phyloP scores from a whole-genome alignment of 2,888 invertebrate species.

The Ferdinandea cuprea region DNA sequence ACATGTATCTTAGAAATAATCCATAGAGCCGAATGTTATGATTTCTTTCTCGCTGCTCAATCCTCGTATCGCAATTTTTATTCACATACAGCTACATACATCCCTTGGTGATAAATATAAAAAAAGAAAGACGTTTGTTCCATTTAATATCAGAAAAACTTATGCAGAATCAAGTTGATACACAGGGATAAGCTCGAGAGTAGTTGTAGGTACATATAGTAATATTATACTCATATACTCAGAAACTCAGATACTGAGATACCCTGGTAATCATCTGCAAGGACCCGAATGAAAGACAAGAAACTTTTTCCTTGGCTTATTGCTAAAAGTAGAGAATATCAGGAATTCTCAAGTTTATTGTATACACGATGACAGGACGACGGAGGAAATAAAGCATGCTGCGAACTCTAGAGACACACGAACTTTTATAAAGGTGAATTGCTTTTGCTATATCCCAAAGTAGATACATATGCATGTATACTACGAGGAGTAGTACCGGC shows the following conservation, averaged over 20 bases:
- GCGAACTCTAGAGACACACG: constrained; percentile 49
- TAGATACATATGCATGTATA: constrained; percentile 9
- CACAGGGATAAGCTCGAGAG: constrained; percentile 50
- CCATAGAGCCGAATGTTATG: constrained; percentile 71
- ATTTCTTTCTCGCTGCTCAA: constrained; percentile 54
- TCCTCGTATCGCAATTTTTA: constrained; percentile 54
- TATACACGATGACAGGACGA: constrained; percentile 32
- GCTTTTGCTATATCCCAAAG: constrained; percentile 45
- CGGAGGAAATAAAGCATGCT: constrained; percentile 36
- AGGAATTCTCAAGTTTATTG: constrained; percentile 71
- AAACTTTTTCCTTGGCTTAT: constrained; percentile 61
- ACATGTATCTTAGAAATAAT: constrained; percentile 68
- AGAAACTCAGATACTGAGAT: not conserved
- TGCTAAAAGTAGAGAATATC: constrained; percentile 67
- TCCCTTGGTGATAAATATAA: constrained; percentile 68
- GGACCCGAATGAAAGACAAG: constrained; percentile 57
- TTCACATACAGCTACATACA: constrained; percentile 48
- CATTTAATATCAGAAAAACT: constrained; percentile 73
- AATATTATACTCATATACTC: not conserved
- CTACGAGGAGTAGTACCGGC: constrained; percentile 7
- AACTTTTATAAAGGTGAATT: constrained; percentile 61
- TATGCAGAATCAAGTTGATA: constrained; percentile 67
- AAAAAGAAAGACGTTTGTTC: constrained; percentile 61
- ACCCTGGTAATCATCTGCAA: constrained; percentile 70
- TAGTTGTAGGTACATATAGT: constrained; percentile 52